Conservation (phyloP, 2,888 invertebrate genomes). For the Spicauda simplicius region DNA sequence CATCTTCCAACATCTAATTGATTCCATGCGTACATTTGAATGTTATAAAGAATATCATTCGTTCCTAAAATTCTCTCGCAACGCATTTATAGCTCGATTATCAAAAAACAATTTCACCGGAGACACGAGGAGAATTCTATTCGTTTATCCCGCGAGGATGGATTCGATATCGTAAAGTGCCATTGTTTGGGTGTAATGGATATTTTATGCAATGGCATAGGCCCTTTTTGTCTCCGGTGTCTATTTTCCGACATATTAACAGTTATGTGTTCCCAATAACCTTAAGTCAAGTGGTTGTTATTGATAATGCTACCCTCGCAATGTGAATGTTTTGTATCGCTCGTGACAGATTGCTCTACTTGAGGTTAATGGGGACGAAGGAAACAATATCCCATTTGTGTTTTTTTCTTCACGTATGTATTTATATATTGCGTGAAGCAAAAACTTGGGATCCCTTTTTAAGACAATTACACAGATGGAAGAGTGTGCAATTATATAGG, state of each 20-base stretch:
- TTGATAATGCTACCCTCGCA: slow-evolving; percentile 37
- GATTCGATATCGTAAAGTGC: slow-evolving; percentile 54
- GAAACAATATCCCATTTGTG: too few species aligned
- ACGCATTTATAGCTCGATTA: slow-evolving; percentile 35
- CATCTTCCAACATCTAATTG: slow-evolving; percentile 5
- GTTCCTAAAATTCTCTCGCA: slow-evolving; percentile 26
- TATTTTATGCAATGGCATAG: slow-evolving; percentile 55
- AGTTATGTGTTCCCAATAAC: slow-evolving; percentile 41
- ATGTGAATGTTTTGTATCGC: slow-evolving; percentile 29
- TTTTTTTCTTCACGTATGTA: too few species aligned
- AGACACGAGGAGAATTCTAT: slow-evolving; percentile 47
- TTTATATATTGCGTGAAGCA: too few species aligned
- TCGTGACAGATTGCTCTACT: slow-evolving; percentile 18
- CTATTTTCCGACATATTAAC: slow-evolving; percentile 49
- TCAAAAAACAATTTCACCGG: slow-evolving; percentile 41
- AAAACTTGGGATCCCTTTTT: too few species aligned
- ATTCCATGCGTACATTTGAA: slow-evolving; percentile 20
- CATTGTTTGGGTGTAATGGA: slow-evolving; percentile 54
- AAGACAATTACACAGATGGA: too few species aligned
- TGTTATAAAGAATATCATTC: slow-evolving; percentile 35
- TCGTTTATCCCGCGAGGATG: slow-evolving; percentile 51
- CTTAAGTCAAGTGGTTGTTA: slow-evolving; percentile 36
- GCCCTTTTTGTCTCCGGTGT: slow-evolving; percentile 48
- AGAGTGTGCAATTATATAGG: too few species aligned
- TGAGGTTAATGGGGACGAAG: neutral